phyloP scores from a whole-genome alignment of 2,113 vertebrate genomes.

The Etheostoma spectabile region DNA sequence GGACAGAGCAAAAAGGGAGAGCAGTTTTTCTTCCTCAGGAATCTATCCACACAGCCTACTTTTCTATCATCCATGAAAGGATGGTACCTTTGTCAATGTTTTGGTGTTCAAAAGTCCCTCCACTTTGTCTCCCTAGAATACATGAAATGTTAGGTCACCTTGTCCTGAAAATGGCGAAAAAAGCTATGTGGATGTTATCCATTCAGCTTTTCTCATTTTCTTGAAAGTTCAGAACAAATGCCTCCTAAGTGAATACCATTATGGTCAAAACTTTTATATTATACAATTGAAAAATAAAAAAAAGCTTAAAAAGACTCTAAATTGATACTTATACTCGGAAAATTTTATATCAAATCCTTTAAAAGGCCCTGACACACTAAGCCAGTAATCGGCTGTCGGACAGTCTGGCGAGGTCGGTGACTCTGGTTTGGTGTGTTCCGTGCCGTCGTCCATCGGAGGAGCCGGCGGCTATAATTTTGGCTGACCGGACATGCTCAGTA shows the following conservation, averaged over 20 bases:
- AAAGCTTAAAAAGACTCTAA: not conserved
- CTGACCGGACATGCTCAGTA: too few relatives aligned
- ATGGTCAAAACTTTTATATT: not conserved
- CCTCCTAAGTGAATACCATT: not conserved
- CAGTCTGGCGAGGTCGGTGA: too few relatives aligned
- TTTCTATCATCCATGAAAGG: constrained; percentile 15
- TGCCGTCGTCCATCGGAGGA: too few relatives aligned
- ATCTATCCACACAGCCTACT: constrained; percentile 5
- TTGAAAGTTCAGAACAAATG: not conserved
- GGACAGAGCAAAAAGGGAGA: constrained; percentile 4
- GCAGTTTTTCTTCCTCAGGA: constrained; percentile 13
- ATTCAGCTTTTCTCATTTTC: not conserved
- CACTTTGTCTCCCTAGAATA: constrained; percentile 11
- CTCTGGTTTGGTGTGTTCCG: too few relatives aligned
- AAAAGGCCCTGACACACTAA: too few relatives aligned
- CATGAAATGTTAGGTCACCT: constrained; percentile 20
- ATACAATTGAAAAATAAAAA: not conserved
- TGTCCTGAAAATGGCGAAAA: not conserved
- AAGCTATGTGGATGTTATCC: not conserved
- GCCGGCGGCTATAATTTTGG: too few relatives aligned
- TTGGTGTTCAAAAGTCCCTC: constrained; percentile 20
- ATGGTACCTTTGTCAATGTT: constrained; percentile 16
- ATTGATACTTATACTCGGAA: not conserved
- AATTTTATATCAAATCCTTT: not conserved
- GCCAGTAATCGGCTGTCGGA: too few relatives aligned